Base-by-base conservation (phyloP, 2,888 invertebrate species). In the Cephus sareptanus region DNA sequence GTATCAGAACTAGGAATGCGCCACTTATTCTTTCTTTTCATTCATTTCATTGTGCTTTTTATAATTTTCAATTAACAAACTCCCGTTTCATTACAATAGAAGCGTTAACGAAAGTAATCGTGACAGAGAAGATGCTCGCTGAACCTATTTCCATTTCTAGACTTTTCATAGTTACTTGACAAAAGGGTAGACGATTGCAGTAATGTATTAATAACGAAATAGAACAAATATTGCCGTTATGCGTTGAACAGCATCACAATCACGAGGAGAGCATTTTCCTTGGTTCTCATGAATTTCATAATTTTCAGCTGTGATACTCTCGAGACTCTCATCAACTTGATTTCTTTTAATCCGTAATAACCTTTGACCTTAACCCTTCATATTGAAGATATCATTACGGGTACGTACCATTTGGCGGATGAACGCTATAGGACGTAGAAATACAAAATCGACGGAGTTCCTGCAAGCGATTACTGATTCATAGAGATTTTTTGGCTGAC, bases 201-300 rank as follows among this genome's bases (percentile, higher is more conserved):
- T 15, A 40, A 40, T 40, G 40, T 15, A 6, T 40, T 6, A 6
- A 56, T 56, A 56, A 56, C 56, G 56, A 23, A 56, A 23, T 23
- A 56, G 56, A 56, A 2, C 23, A 56, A 23, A 56, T 23, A 23
- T 56, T 56, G 56, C 6, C 56, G 56, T 56, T 56, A 23, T 23
- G 6, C 9, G 56, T 56, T 23, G 56, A 56, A 56, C 9, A 56
- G 56, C 56, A 9, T 56, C 56, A 56, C 56, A 56, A 74, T 76
- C 31, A 78, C 79, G 80, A 74, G 79, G 79, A 82, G 80, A 81
- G 80, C 81, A 82, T 82, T 82, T 82, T 82, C 79, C 82, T 82
- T 79, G 82, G 77, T 75, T 77, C 77, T 75, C 69, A 56, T 34
- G 71, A 71, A 71, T 71, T 71, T 34, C 34, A 33, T 71, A 71